These are phyloP conservation scores for Eidolon helvum DNA, from an alignment of 2,113 vertebrate genomes.

Conservation along the genomic window DNA sequence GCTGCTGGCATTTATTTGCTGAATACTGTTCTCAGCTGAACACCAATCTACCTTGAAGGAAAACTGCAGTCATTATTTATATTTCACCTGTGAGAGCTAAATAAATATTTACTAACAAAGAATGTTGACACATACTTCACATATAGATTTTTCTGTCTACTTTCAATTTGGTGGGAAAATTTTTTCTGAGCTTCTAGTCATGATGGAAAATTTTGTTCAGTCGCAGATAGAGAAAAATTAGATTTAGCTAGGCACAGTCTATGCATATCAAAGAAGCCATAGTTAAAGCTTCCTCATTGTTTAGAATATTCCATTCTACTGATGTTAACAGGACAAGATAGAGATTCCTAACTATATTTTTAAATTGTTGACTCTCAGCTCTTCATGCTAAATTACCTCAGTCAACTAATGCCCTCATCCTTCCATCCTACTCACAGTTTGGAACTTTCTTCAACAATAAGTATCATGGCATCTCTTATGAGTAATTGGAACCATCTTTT, in stretches of 20 bases:
- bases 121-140: neutral
- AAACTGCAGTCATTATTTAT: constrained; percentile 17
- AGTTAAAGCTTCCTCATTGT: neutral
- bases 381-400: neutral
- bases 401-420: neutral
- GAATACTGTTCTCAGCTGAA: neutral
- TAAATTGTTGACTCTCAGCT: neutral
- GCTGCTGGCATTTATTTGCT: constrained; percentile 12
- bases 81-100: constrained; percentile 46
- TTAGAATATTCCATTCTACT: neutral
- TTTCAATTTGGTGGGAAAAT: constrained; percentile 15
- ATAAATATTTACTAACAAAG: constrained; percentile 56
- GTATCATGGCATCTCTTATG: neutral
- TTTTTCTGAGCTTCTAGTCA: neutral
- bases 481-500: neutral
- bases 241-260: neutral
- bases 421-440: neutral
- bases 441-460: neutral
- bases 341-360: neutral
- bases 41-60: constrained; percentile 35
- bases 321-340: neutral
- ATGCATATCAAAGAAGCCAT: neutral
- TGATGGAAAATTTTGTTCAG: neutral
- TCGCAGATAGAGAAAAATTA: neutral
- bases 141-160: neutral